phyloP scores from a whole-genome alignment of 2,888 invertebrate genomes.

The Agrotis exclamationis region DNA sequence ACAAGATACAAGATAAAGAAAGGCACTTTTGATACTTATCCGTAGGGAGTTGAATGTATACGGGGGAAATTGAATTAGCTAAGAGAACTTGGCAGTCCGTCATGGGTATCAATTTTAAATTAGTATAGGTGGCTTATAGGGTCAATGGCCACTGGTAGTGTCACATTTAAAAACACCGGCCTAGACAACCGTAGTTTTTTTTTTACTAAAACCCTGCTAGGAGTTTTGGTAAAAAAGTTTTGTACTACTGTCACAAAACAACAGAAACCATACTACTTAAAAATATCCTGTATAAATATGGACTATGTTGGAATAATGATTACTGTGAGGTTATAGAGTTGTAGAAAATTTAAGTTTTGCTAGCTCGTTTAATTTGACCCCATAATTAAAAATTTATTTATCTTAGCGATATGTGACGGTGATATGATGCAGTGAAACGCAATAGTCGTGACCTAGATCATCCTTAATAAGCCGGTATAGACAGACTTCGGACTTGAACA shows the following conservation, averaged over 20 bases:
- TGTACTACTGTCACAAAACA: too few species aligned
- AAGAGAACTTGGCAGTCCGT: not conserved
- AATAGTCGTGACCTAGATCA: conserved; percentile 24
- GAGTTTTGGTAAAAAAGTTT: too few species aligned
- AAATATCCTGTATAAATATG: too few species aligned
- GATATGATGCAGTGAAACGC: conserved; percentile 30
- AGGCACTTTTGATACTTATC: conserved; percentile 4
- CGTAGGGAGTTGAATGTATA: not conserved
- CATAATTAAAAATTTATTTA: not conserved
- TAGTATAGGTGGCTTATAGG: not conserved
- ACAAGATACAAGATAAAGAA: conserved; percentile 3
- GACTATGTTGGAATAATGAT: too few species aligned
- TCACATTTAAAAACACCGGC: not conserved
- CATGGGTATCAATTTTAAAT: not conserved
- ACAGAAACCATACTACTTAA: not conserved
- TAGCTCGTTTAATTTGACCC: not conserved
- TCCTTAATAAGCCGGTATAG: not conserved
- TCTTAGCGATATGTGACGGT: conserved; percentile 8
- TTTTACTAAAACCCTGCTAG: too few species aligned
- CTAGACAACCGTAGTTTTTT: too few species aligned
- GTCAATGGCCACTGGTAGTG: not conserved
- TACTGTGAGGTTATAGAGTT: not conserved
- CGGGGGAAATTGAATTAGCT: not conserved
- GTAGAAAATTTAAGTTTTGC: not conserved
- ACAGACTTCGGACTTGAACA: too few species aligned